Evolutionary conservation across 2,113 vertebrate genomes (phyloP).

Genomic region (Nibea albiflora): DNA sequence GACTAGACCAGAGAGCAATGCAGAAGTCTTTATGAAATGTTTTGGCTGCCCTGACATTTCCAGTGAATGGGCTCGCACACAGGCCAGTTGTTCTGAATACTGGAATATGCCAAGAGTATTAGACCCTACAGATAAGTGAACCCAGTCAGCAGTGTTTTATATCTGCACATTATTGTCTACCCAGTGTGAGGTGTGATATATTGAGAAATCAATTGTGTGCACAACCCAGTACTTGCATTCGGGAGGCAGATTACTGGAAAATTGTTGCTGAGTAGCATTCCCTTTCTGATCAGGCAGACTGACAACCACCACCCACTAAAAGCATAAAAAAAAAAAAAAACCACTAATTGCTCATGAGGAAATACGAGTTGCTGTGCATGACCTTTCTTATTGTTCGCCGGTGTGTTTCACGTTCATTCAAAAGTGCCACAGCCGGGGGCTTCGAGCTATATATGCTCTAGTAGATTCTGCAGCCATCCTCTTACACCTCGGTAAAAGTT

Average conservation of each 20-base stretch:
- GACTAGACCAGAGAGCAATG: constrained; percentile 27
- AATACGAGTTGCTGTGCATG: not conserved
- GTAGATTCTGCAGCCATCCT: not conserved
- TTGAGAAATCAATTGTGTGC: constrained; percentile 42
- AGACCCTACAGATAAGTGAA: constrained; percentile 47
- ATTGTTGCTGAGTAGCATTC: constrained; percentile 27
- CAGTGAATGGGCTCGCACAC: constrained; percentile 33
- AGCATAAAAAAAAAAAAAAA: not conserved
- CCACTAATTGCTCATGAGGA: not conserved
- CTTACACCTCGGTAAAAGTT: not conserved
- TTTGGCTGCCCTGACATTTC: constrained; percentile 57
- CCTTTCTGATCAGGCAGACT: constrained; percentile 31
- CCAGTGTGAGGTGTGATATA: constrained; percentile 16
- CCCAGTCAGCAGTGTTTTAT: constrained; percentile 26
- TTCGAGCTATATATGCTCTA: not conserved
- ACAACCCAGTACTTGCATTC: constrained; percentile 24
- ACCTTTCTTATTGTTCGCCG: constrained; percentile 7
- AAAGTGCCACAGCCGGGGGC: not conserved
- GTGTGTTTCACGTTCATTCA: constrained; percentile 8
- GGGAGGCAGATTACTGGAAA: constrained; percentile 34
- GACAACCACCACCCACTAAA: constrained; percentile 15
- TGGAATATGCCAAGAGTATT: constrained; percentile 29
- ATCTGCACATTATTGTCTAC: constrained; percentile 31
- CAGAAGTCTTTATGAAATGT: constrained; percentile 44
- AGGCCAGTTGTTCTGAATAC: constrained; percentile 38